Evolutionary conservation across 2,797 vertebrate genomes (phyloP).

Genomic region (Clarias fuscus): DNA sequence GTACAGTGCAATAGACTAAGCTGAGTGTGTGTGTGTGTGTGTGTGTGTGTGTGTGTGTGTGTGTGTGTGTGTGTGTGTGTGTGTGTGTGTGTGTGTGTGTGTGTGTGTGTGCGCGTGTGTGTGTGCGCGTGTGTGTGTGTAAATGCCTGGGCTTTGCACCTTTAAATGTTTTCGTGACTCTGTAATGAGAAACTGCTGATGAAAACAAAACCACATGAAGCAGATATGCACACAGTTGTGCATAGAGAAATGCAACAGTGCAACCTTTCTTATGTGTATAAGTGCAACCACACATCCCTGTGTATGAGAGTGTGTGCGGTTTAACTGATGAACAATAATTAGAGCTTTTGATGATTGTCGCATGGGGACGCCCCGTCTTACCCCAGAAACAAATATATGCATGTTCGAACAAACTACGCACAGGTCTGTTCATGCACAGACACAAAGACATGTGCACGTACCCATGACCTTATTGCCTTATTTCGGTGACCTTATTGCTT

Average conservation of each 20-base stretch:
- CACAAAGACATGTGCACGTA: not conserved
- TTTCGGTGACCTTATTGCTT: not conserved
- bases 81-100: not conserved
- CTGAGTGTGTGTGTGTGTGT: not conserved
- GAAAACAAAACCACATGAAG: constrained; percentile 40
- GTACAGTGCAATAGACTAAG: not conserved
- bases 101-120: not conserved
- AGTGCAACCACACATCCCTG: constrained; percentile 31
- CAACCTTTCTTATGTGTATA: constrained; percentile 10
- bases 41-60: not conserved
- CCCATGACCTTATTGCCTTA: not conserved
- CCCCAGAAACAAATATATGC: not conserved
- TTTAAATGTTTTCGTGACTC: constrained; percentile 33
- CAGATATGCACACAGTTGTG: constrained; percentile 22
- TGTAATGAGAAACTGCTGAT: constrained; percentile 45
- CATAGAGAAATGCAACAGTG: constrained; percentile 10
- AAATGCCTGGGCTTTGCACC: constrained; percentile 29
- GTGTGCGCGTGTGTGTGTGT: not conserved
- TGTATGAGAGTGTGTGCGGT: not conserved
- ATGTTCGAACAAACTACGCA: not conserved
- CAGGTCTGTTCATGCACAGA: constrained; percentile 3
- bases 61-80: not conserved
- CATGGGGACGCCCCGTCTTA: constrained; percentile 11
- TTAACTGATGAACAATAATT: constrained; percentile 38
- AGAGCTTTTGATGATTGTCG: constrained; percentile 1